Conservation (phyloP, 2,888 invertebrate genomes). For the Slavum lentiscoides region DNA sequence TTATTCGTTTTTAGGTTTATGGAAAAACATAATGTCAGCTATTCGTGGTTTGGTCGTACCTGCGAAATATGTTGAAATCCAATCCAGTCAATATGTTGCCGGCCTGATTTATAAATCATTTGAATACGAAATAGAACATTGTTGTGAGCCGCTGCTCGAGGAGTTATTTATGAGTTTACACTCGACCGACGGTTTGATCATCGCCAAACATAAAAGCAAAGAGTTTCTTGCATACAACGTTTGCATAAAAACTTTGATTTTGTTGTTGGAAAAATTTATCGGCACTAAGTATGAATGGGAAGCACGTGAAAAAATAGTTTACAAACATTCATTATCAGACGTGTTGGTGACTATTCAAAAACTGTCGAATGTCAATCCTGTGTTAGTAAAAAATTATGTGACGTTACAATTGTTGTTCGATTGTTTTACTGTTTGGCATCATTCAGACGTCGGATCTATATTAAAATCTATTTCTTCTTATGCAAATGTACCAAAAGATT, state of each 20-base stretch:
- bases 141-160: conserved; percentile 7
- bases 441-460: neutral
- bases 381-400: conserved; percentile 26
- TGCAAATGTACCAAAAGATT: neutral
- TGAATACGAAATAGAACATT: conserved; percentile 9
- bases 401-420: conserved; percentile 39
- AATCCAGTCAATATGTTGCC: conserved; percentile 34
- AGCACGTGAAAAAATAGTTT: conserved; percentile 1
- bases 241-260: conserved; percentile 32
- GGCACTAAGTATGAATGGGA: conserved; percentile 29
- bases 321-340: conserved; percentile 15
- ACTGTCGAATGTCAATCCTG: neutral
- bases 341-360: conserved; percentile 14
- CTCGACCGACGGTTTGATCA: neutral
- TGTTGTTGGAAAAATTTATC: conserved; percentile 32
- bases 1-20: conserved; percentile 29
- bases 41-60: conserved; percentile 8
- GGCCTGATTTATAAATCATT: conserved; percentile 39
- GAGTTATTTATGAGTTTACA: conserved; percentile 16
- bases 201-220: neutral
- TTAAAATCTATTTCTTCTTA: conserved; percentile 9
- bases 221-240: conserved; percentile 12
- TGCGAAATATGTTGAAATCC: conserved; percentile 37
- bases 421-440: conserved; percentile 24
- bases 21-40: conserved; percentile 25